Conservation (phyloP, 2,888 invertebrate species). For the Drosophila subsilvestris region DNA sequence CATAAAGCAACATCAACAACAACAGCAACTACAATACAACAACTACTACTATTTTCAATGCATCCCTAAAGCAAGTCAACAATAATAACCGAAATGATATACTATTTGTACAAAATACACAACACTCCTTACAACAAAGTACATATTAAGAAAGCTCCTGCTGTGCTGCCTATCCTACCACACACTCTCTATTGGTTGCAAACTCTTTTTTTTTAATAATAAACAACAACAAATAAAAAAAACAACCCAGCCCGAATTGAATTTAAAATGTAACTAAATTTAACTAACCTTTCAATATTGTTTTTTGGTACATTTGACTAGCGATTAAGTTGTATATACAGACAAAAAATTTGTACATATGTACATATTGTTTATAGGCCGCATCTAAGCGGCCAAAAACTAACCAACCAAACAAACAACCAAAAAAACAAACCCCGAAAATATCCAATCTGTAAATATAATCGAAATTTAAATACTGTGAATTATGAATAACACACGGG, state of each 20-base stretch:
- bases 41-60: conserved; percentile 71
- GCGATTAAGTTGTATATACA: conserved; percentile 81
- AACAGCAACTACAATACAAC: conserved; percentile 37
- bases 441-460: conserved; percentile 72
- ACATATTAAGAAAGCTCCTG: conserved; percentile 63
- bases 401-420: conserved; percentile 41
- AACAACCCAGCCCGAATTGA: conserved; percentile 37
- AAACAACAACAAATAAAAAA: conserved; percentile 34
- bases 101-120: conserved; percentile 69
- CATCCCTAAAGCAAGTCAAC: conserved; percentile 63
- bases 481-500: conserved; percentile 68
- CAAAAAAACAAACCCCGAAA: conserved; percentile 27
- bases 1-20: conserved; percentile 54
- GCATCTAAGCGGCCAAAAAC: conserved; percentile 54
- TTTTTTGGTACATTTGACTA: conserved; percentile 78
- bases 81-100: conserved; percentile 45
- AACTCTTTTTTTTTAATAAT: conserved; percentile 46
- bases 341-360: conserved; percentile 70
- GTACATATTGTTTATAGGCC: conserved; percentile 63
- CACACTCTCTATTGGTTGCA: conserved; percentile 75
- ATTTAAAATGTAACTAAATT: conserved; percentile 79
- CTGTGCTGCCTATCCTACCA: conserved; percentile 42
- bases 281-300: conserved; percentile 70
- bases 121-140: conserved; percentile 60
- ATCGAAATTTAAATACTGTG: conserved; percentile 70